Conservation (phyloP, 1,140 invertebrate species). For the Saxidomus purpurata region DNA sequence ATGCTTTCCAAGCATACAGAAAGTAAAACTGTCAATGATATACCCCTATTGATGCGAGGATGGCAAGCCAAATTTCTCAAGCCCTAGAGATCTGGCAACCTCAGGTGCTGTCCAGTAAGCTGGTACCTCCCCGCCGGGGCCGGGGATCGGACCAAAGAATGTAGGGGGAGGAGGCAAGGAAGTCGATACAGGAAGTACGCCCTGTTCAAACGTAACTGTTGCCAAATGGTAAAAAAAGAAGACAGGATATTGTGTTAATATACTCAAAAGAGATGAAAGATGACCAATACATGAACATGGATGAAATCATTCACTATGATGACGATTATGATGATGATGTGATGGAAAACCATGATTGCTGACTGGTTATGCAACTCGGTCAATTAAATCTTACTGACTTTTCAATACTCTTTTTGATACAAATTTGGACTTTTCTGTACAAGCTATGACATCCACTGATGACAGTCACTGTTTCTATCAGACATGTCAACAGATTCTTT, state of each 20-base stretch:
- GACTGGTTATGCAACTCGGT: too few species aligned
- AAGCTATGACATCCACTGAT: too few species aligned
- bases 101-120: slow-evolving; percentile 57
- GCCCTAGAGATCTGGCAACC: slow-evolving; percentile 50
- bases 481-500: too few species aligned
- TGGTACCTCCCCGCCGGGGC: slow-evolving; percentile 48
- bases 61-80: slow-evolving; percentile 44
- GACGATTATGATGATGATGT: not conserved
- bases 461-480: too few species aligned
- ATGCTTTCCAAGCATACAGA: slow-evolving; percentile 45
- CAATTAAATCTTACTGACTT: too few species aligned
- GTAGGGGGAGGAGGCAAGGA: slow-evolving; percentile 25
- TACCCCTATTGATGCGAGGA: slow-evolving; percentile 49
- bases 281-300: not conserved
- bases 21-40: not conserved
- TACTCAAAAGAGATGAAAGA: not conserved
- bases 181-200: not conserved
- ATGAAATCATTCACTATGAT: not conserved
- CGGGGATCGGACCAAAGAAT: slow-evolving; percentile 55
- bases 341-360: not conserved
- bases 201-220: slow-evolving; percentile 34
- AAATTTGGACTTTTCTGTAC: too few species aligned
- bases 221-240: not conserved
- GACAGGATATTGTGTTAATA: slow-evolving; percentile 1
- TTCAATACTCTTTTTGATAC: too few species aligned